Evolutionary conservation across 2,888 invertebrate species (phyloP), one percentile per base, ranked within the genome.

Genomic region (Drosophila paracracens): DNA sequence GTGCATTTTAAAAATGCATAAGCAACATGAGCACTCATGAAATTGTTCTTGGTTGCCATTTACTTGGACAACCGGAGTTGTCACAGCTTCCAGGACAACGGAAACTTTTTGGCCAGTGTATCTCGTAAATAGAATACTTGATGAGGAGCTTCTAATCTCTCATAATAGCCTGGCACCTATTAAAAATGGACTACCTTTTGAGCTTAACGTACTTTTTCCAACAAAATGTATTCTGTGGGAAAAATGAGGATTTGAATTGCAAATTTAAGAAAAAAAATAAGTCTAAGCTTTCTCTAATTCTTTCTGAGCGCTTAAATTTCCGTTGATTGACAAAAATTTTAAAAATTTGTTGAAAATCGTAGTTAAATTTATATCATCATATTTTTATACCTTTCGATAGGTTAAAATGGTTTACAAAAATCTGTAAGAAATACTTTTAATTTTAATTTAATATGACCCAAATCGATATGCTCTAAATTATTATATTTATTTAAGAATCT

Each of bases 1-100:
- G 87, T 87, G 85, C 87, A 83, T 84, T 85, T 85, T 85, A 85
- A 85, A 85, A 87, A 85, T 85, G 80, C 83, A 85, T 84, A 79
- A 74, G 79, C 71, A 63, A 74, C 86, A 82, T 80, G 83, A 82
- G 76, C 63, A 63, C 72, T 79, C 67, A 60, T 80, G 67, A 81
- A 76, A 71, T 75, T 76, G 75, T 70, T 54, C n/a, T 33, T 81
- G 63, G 56, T 73, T 82, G 73, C 66, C 70, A 67, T 70, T 72
- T 68, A 72, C 68, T 73, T 71, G 46, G 58, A n/a, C 31, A 58
- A 16, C 53, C 21, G 13, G 29, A 48, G 72, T 60, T 56, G 29
- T 11, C 29, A 29, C 29, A 51, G 51, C 10, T 38, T 25, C 35
- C 62, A 48, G n/a, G n/a, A 8, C 33, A 46, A 62, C 51, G 21